Evolutionary conservation across 2,888 invertebrate species (phyloP), one percentile per base, ranked within the genome.

Genomic region (Trichacis sp.): DNA sequence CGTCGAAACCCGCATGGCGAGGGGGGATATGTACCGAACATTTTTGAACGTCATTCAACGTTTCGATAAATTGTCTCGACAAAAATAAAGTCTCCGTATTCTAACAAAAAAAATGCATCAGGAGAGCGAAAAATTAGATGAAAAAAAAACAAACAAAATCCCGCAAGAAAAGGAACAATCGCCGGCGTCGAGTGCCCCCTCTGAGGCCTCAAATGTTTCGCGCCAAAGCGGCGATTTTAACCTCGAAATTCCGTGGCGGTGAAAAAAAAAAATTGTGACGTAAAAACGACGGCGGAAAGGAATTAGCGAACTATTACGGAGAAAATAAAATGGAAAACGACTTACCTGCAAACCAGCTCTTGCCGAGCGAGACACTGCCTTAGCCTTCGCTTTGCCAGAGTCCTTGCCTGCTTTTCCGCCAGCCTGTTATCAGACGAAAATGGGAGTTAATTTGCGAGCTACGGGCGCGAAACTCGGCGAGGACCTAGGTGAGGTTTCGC

Each of bases 381-480:
- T 99, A 73, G 97, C 96, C 89, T 98, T 98, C 57, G 97, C 96
- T 90, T 98, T 98, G 83, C 99, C 99, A 72, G 98, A 97, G 90
- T 99, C 99, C 89, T 99, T 99, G 84, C 99, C 99, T 87, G 99
- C 98, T 93, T 99, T 99, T 85, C 99, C 99, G 86, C 98, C 99
- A 91, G 98, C 98, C 99, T 95, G 88, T 76, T 76, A 70, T 47
- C 64, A 77, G 70, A 75, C 69, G 61, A 75, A 77, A 77, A 77
- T 73, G 62, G 46, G 58, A 46, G 72, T 88, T 88, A 88, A 88
- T 86, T 88, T 88, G 85, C 68, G 79, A 86, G 85, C 78, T 86
- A 87, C 87, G 72, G 68, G 64, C 80, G 80, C 87, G 86, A 88
- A 89, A 89, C 85, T 89, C 88, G 76, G 87, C 85, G 87, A 89